A percentile compares a stretch with the other conserved stretches of the same genome.
Evolutionary conservation across 64 coral and sea anemone species (phyloP).

Genomic region (Acropora tenuis): DNA sequence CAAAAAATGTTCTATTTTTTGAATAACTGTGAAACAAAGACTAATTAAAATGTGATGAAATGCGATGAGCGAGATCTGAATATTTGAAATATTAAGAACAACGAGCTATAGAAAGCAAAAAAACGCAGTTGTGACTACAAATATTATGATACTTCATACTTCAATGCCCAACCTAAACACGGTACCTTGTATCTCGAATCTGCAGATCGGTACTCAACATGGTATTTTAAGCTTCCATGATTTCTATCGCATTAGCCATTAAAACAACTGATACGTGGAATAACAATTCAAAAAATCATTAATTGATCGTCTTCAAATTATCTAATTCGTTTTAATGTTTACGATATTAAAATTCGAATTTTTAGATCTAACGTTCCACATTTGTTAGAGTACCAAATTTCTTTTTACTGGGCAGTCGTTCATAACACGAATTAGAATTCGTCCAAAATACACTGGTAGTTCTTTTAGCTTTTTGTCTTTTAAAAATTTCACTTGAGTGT

Average conservation of each 20-base stretch:
- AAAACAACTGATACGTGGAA: too few relatives aligned
- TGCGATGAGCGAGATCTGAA: background rate
- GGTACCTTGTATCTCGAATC: too few relatives aligned
- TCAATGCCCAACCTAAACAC: background rate
- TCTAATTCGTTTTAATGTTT: too few relatives aligned
- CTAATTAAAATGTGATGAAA: background rate
- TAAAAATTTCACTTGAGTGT: background rate
- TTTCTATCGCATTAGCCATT: too few relatives aligned
- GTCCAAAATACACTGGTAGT: background rate
- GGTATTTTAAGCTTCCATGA: too few relatives aligned
- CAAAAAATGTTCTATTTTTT: background rate
- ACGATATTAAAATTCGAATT: background rate
- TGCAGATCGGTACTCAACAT: too few relatives aligned
- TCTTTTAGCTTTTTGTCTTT: background rate
- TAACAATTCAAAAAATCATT: too few relatives aligned
- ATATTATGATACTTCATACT: background rate
- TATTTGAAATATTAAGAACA: background rate
- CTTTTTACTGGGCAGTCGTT: too few relatives aligned
- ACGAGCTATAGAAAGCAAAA: background rate
- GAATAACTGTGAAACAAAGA: too few relatives aligned
- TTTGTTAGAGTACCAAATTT: background rate
- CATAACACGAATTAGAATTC: background rate
- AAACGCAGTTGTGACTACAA: background rate
- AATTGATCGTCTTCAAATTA: too few relatives aligned
- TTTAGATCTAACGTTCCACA: background rate